Percentiles rank a stretch among this genome's conserved stretches.
These are phyloP conservation scores for Podilymbus podiceps DNA, from an alignment of 2,113 vertebrate genomes.

Conservation along the genomic window DNA sequence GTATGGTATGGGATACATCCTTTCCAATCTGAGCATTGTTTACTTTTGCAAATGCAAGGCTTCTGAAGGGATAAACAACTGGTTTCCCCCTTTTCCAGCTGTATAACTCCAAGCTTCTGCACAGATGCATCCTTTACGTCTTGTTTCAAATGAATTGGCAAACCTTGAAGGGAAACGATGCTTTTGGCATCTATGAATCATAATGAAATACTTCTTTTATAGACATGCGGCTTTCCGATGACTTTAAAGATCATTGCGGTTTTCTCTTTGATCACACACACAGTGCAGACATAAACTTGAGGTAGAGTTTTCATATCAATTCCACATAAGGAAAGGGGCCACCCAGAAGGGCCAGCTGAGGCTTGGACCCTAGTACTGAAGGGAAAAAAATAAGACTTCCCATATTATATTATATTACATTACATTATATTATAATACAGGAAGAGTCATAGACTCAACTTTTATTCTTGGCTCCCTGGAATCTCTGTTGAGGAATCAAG, in stretches of 20 bases:
- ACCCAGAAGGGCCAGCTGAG: constrained; percentile 11
- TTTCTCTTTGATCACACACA: constrained; percentile 27
- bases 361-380: not conserved
- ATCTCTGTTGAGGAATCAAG: not conserved
- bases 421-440: not conserved
- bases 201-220: not conserved
- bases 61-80: constrained; percentile 20
- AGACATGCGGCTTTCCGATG: not conserved
- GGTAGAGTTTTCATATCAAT: not conserved
- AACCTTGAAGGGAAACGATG: constrained; percentile 23
- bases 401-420: not conserved
- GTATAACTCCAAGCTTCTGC: not conserved
- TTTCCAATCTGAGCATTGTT: not conserved
- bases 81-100: constrained; percentile 1
- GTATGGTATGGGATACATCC: not conserved
- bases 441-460: not conserved
- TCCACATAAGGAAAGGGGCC: not conserved
- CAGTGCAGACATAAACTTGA: not conserved
- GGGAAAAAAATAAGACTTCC: not conserved
- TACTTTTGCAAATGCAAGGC: not conserved
- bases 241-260: not conserved
- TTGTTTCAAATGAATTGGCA: constrained; percentile 19
- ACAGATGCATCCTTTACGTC: constrained; percentile 16
- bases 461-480: not conserved
- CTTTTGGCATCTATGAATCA: not conserved